Evolutionary conservation across 2,888 invertebrate species (phyloP), one percentile per base, ranked within the genome.

Genomic region (Xanthorhoe spadicearia): DNA sequence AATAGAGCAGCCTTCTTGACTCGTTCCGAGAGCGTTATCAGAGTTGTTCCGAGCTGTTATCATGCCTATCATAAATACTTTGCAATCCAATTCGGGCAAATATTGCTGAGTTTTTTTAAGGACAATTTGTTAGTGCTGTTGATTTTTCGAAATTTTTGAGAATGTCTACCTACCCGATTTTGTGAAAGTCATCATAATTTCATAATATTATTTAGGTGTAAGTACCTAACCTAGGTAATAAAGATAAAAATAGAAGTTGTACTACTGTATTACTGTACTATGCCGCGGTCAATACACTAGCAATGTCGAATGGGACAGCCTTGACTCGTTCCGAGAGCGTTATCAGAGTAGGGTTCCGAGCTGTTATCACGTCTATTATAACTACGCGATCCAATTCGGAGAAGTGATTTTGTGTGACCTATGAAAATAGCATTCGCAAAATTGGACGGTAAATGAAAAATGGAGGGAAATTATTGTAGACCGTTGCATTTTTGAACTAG

Each of bases 1-100:
- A 69, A 54, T 58, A 59, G 66, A 70, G 68, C 69, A 79, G 71
- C 82, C 82, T 81, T 81, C 82, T 81, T 81, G 77, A 68, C 64
- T 64, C 38, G 64, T 65, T 46, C 5, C 23, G 23, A 23, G 23
- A 23, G 23, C 23, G 23, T 23, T 23, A 23, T 23, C 23, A 23
- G 23, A 23, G 23, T 23, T 3, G 23, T 23, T 23, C 23, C 23
- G 23, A 23, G 23, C 23, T 23, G 23, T 23, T 23, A 23, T 23
- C 23, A 23, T 4, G 23, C 4, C 18, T 35, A 49, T 58, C n/a
- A n/a, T 48, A 15, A 10, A n/a, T n/a, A n/a, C n/a, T n/a, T n/a
- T n/a, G n/a, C n/a, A n/a, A n/a, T n/a, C n/a, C n/a, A n/a, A n/a
- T n/a, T n/a, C n/a, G n/a, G n/a, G n/a, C n/a, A n/a, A n/a, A n/a